Base-by-base conservation (phyloP, 2,888 invertebrate genomes). In the Brassicogethes aeneus region DNA sequence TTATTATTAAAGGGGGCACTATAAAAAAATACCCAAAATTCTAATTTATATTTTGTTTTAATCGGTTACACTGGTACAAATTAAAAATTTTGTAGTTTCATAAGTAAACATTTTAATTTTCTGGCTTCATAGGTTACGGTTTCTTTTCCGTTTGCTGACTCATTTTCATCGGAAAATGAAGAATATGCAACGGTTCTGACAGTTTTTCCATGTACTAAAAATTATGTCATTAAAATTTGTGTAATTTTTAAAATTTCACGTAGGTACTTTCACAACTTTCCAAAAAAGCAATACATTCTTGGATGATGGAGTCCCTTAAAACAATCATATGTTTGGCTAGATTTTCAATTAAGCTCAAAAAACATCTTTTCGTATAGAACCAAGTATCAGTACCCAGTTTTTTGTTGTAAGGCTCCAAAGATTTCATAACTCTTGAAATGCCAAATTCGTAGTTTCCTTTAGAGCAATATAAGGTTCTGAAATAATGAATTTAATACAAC, bases 371-470 rank as follows among this genome's bases (percentile, higher is more conserved):
- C 1, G 95, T 90, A 64, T 97, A 96, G 64, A 91, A 86, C 99
- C 99, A 99, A 2, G 99, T 99, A 62, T 99, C 97, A 0, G 95
- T 93, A 12, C 97, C 96, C 5, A 99, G 74, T 62, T 96, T 89
- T 66, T 90, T 90, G 61, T 87, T 85, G 58, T 89, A 92, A 0
- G 94, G 94, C 60, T 94, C 92, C 43, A 99, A 69, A 30, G 96
- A 96, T 68, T 97, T 96, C 61, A 97, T 94, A 0, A 99, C 91
- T 46, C 97, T 76, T 0, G 95, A 94, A 55, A 99, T 88, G 1
- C 99, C 99, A 69, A 99, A 99, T 67, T 99, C 97, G 59, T 94
- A 99, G 69, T 99, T 99, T 1, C 95, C 95, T 69, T 97, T 99
- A 2, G 96, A 91, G 63, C 97, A 99, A 66, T 99, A 99, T 29